Evolutionary conservation across 2,797 vertebrate species (phyloP).

Genomic region (Salarias fasciatus): DNA sequence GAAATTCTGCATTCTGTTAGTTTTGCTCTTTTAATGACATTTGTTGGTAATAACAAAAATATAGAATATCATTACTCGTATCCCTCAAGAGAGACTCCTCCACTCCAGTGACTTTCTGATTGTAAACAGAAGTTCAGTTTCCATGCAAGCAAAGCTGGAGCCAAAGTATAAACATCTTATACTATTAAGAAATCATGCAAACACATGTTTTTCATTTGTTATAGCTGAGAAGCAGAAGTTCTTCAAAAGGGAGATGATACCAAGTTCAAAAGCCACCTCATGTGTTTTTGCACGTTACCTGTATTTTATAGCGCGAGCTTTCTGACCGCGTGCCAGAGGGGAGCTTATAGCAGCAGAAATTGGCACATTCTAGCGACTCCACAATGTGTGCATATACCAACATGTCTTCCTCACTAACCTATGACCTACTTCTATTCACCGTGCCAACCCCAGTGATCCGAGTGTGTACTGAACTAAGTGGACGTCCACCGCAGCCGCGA

Average conservation of each 20-base stretch:
- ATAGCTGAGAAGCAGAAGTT: slow-evolving; percentile 14
- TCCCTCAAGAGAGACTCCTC: slow-evolving; percentile 33
- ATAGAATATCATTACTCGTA: slow-evolving; percentile 24
- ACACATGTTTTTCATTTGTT: slow-evolving; percentile 59
- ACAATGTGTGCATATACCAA: slow-evolving; percentile 16
- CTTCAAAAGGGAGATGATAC: slow-evolving; percentile 14
- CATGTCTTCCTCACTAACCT: slow-evolving; percentile 39
- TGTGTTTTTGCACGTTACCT: slow-evolving; percentile 50
- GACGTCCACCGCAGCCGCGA: slow-evolving; percentile 43
- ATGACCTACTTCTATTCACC: slow-evolving; percentile 60
- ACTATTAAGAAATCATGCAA: slow-evolving; percentile 17
- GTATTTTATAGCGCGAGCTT: slow-evolving; percentile 16
- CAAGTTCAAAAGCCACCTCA: slow-evolving; percentile 4
- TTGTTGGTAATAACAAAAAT: slow-evolving; percentile 55
- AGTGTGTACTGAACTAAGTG: slow-evolving; percentile 51
- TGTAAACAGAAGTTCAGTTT: slow-evolving; percentile 52
- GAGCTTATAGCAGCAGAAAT: slow-evolving; percentile 1
- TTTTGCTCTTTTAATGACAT: slow-evolving; percentile 22
- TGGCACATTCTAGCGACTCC: background rate
- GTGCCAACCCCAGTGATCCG: slow-evolving; percentile 38
- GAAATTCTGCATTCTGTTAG: background rate
- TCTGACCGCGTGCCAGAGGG: slow-evolving; percentile 29
- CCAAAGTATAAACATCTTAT: slow-evolving; percentile 30
- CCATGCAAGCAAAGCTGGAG: slow-evolving; percentile 25
- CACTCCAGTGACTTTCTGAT: slow-evolving; percentile 44